A percentile compares a stretch with the other conserved stretches of the same genome.
These are phyloP conservation scores for Pterois miles DNA, from an alignment of 2,797 vertebrate species.

Conservation along the genomic window DNA sequence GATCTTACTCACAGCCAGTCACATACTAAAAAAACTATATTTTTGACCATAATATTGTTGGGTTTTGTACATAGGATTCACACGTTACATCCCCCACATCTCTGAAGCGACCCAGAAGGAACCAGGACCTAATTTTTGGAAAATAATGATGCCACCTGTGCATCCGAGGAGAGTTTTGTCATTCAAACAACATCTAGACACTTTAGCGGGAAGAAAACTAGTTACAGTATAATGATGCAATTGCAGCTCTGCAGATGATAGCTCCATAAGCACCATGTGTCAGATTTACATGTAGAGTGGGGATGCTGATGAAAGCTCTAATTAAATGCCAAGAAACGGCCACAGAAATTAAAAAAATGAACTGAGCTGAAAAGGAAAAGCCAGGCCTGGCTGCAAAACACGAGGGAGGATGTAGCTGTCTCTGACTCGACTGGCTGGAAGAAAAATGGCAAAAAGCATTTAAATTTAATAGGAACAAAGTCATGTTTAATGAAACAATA, in stretches of 20 bases:
- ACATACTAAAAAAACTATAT: neutral
- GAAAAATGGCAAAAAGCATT: neutral
- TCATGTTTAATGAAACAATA: neutral
- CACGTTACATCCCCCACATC: slow-evolving; percentile 2
- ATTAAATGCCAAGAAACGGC: slow-evolving; percentile 21
- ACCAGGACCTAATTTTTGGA: slow-evolving; percentile 16
- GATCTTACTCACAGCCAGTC: slow-evolving; percentile 9
- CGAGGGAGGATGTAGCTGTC: neutral
- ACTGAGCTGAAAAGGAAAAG: neutral
- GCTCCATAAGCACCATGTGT: slow-evolving; percentile 17
- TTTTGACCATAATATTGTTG: slow-evolving; percentile 10
- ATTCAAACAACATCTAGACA: slow-evolving; percentile 5
- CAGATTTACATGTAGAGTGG: slow-evolving; percentile 18
- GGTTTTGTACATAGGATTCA: slow-evolving; percentile 13
- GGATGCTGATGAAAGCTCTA: neutral
- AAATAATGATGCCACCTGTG: slow-evolving; percentile 28
- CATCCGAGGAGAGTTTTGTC: slow-evolving; percentile 14
- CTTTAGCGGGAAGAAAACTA: neutral
- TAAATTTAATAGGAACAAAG: neutral
- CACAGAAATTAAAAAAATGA: neutral
- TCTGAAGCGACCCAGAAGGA: neutral
- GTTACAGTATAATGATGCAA: slow-evolving; percentile 22
- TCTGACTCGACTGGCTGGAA: neutral
- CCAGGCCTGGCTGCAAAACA: neutral
- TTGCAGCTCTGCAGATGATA: neutral